Evolutionary conservation across 2,113 vertebrate species (phyloP), one percentile per base, ranked within the genome.

Genomic region (Platysteira castanea): DNA sequence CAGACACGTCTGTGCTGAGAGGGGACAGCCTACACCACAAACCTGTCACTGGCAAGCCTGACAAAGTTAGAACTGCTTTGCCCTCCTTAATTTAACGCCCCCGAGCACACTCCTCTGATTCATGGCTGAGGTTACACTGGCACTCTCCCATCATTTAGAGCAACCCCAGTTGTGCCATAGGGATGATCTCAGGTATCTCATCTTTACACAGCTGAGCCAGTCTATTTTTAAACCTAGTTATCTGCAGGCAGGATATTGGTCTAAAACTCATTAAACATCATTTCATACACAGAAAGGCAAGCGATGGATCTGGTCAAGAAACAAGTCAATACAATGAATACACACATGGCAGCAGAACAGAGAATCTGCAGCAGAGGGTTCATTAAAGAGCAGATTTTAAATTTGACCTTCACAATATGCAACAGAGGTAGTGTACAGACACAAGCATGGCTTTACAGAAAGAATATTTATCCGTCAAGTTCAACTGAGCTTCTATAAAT

Each of bases 401-500:
- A 75, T 75, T 4, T 75, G 69, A 90, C 80, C 91, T 86, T 90
- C 80, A 63, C 64, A 78, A 71, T 4, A 19, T 11, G 50, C 64
- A 88, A 31, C 23, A 52, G 24, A 78, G 87, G 47, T 6, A 19
- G 35, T 2, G 6, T 6, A 53, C 44, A 24, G 11, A 42, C 17
- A n/a, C 63, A 84, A 21, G 13, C 41, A 41, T 0, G 1, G 47
- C 41, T 82, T 71, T 53, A 54, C 6, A 83, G 70, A 54, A 82
- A 39, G 75, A 69, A 39, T 81, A 87, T 78, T 84, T 85, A 87
- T 60, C 80, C 74, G 76, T n/a, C 33, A 47, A 41, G 68, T 94
- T 88, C 93, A 94, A 68, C 52, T 35, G 59, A 90, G 60, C 64
- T 77, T 70, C 92, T 80, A 90, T 93, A 94, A 94, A 90, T 95